A percentile compares a stretch with the other conserved stretches of the same genome.
Conservation (phyloP, 2,113 vertebrate species). For the Notothenia coriiceps region DNA sequence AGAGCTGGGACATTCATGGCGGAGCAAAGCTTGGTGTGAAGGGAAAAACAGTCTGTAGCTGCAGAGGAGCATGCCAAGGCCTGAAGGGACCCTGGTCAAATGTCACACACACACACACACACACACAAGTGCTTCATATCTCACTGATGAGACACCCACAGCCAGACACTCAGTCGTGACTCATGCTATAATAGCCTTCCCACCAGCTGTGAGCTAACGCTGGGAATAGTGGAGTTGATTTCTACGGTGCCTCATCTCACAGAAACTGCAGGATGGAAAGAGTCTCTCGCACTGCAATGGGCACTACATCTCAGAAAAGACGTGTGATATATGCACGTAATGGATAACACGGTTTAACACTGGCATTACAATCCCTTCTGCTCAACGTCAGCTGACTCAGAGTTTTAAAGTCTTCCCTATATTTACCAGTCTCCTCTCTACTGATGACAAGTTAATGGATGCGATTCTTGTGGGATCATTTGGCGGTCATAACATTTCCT, state of each 20-base stretch:
- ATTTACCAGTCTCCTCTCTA: neutral
- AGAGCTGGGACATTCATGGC: conserved; percentile 37
- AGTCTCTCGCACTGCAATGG: neutral
- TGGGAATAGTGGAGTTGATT: conserved; percentile 28
- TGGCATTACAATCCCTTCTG: neutral
- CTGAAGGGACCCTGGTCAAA: conserved; percentile 40
- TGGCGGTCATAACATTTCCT: neutral
- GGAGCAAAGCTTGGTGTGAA: conserved; percentile 32
- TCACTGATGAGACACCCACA: conserved; percentile 57
- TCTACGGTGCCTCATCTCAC: conserved; percentile 27
- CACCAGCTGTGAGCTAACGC: conserved; percentile 42
- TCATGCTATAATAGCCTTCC: conserved; percentile 60
- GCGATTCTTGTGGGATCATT: neutral
- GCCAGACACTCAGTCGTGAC: conserved; percentile 54
- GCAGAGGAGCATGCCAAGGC: conserved; percentile 25
- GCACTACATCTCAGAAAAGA: neutral
- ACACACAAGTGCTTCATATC: conserved; percentile 25
- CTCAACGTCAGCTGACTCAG: neutral
- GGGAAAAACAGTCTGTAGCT: conserved; percentile 28
- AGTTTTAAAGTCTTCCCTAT: neutral
- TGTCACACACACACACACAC: conserved; percentile 8
- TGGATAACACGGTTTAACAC: neutral
- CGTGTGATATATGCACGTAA: neutral
- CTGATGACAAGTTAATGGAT: neutral
- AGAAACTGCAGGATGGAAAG: conserved; percentile 13